phyloP scores from a whole-genome alignment of 2,113 vertebrate species.

The Seriola aureovittata region DNA sequence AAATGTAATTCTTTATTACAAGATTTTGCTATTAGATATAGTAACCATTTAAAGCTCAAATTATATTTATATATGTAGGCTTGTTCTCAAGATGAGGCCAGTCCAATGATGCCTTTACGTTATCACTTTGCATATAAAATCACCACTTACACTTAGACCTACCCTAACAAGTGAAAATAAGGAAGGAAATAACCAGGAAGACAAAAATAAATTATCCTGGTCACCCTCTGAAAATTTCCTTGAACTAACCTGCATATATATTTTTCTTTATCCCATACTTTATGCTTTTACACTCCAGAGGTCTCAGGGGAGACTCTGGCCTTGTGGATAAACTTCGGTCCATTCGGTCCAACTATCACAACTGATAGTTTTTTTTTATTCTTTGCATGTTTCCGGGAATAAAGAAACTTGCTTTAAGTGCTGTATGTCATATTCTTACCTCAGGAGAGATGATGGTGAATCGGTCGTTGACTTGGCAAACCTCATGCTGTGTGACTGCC shows the following conservation, averaged over 20 bases:
- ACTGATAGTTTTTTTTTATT: not conserved
- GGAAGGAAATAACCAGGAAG: not conserved
- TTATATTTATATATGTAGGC: no score
- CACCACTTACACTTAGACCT: not conserved
- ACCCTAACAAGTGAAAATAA: not conserved
- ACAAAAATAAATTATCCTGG: not conserved
- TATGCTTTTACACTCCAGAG: constrained; percentile 5
- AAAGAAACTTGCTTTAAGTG: constrained; percentile 14
- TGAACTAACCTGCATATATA: not conserved
- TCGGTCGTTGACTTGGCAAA: not conserved
- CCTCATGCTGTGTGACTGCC: not conserved
- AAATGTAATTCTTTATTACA: no score
- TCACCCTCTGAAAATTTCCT: not conserved
- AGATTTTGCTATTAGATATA: no score
- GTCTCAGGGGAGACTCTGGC: constrained; percentile 23
- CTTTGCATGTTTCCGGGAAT: not conserved
- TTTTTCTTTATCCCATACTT: not conserved
- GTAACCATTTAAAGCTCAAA: no score
- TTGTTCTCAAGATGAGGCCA: no score
- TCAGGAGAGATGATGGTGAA: constrained; percentile 20
- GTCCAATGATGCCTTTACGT: not conserved
- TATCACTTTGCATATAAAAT: not conserved
- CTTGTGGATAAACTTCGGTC: constrained; percentile 21
- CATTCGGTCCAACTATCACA: not conserved
- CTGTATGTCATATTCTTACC: constrained; percentile 8